phyloP scores from a whole-genome alignment of 2,113 vertebrate species.

The Trogon melanurus region DNA sequence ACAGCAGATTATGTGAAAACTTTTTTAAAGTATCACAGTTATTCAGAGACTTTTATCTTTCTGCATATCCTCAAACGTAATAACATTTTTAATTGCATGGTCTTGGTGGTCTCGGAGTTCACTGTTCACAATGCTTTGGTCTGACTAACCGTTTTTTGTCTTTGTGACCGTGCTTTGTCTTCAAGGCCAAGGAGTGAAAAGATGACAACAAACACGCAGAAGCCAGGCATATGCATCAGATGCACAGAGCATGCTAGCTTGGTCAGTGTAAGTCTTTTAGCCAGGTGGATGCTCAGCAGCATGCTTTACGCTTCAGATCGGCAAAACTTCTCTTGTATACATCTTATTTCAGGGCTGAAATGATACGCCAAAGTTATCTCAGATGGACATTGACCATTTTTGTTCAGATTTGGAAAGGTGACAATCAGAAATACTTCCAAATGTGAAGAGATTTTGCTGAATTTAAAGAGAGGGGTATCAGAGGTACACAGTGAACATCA shows the following conservation, averaged over 20 bases:
- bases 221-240: not conserved
- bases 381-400: not conserved
- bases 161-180: not conserved
- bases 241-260: not conserved
- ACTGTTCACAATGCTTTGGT: not conserved
- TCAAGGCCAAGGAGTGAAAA: not conserved
- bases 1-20: slow-evolving; percentile 22
- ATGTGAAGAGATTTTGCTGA: not conserved
- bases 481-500: not conserved
- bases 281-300: not conserved
- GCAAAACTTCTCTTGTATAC: not conserved
- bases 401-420: not conserved
- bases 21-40: not conserved
- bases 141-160: not conserved
- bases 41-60: not conserved
- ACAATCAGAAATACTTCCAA: not conserved
- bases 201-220: not conserved
- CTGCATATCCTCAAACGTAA: not conserved
- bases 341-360: not conserved
- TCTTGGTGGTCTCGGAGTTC: not conserved
- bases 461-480: not conserved
- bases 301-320: not conserved
- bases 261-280: not conserved
- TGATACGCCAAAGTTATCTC: not conserved
- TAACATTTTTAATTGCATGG: not conserved